phyloP scores from a whole-genome alignment of 2,113 vertebrate genomes.

The Dromiciops gliroides region DNA sequence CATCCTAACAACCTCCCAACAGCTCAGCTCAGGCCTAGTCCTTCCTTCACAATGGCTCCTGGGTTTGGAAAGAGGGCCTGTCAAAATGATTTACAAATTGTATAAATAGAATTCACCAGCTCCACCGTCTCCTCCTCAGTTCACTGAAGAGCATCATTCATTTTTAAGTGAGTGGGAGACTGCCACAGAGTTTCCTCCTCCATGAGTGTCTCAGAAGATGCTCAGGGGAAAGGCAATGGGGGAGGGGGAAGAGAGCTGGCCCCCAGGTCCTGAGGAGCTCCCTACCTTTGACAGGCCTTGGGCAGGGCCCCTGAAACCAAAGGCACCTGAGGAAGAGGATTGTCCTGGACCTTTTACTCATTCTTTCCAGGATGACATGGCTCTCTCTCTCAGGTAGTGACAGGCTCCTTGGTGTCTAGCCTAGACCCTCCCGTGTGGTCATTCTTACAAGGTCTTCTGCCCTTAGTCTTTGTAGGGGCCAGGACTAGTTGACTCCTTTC shows the following conservation, averaged over 20 bases:
- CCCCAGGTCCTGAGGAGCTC: accelerated
- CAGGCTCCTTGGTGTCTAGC: too few species aligned
- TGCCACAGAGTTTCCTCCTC: not conserved
- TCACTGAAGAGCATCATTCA: not conserved
- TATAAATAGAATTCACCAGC: not conserved
- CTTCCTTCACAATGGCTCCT: not conserved
- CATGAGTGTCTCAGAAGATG: not conserved
- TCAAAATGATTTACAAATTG: not conserved
- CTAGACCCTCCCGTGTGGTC: not conserved
- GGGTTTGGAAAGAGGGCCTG: not conserved
- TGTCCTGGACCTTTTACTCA: too few species aligned
- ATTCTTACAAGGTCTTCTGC: not conserved
- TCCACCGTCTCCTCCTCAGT: not conserved
- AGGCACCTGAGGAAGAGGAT: not conserved
- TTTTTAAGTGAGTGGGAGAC: not conserved
- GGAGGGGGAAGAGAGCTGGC: not conserved
- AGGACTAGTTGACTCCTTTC: not conserved
- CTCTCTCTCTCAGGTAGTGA: not conserved
- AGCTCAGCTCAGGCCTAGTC: not conserved
- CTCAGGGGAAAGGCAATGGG: not conserved
- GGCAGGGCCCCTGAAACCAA: not conserved
- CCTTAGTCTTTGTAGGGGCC: accelerated
- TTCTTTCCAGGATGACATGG: accelerated
- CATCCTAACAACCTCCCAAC: not conserved
- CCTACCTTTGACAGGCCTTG: not conserved